phyloP scores from a whole-genome alignment of 2,888 invertebrate genomes.

The Drosophila siamana region DNA sequence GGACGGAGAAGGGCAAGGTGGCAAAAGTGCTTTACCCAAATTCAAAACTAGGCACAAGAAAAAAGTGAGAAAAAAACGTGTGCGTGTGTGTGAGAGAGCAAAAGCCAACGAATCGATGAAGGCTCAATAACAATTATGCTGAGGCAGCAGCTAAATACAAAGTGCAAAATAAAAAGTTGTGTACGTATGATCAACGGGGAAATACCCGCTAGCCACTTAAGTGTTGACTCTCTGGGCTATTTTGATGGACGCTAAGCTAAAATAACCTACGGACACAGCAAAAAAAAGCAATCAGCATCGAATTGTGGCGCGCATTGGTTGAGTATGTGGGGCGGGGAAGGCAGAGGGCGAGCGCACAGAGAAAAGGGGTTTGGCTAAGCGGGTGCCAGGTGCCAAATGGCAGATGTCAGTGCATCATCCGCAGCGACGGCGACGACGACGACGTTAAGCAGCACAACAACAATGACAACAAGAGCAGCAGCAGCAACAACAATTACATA shows the following conservation, averaged over 20 bases:
- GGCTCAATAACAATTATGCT: conserved; percentile 78
- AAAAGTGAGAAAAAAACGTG: conserved; percentile 21
- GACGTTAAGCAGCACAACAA: conserved; percentile 17
- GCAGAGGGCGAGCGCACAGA: not conserved
- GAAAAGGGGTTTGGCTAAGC: not conserved
- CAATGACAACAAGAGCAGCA: conserved; percentile 31
- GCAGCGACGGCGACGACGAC: conserved; percentile 22
- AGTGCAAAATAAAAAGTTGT: not conserved
- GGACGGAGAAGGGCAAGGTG: not conserved
- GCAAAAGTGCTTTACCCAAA: conserved; percentile 22
- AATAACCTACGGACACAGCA: conserved; percentile 6
- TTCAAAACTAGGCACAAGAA: conserved; percentile 32
- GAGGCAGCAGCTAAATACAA: conserved; percentile 37
- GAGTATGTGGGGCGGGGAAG: not conserved
- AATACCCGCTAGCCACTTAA: not conserved
- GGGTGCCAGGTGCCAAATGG: conserved; percentile 72
- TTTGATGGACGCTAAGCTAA: no score
- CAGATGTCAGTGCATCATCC: conserved; percentile 69
- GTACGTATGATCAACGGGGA: not conserved
- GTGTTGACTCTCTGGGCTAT: no score
- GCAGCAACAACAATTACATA: conserved; percentile 15
- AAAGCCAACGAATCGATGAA: conserved; percentile 64
- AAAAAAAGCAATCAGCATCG: no score
- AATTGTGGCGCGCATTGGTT: conserved; percentile 33
- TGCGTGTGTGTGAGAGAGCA: conserved; percentile 8